These are phyloP conservation scores for Isotomurus palustris DNA, from an alignment of 2,888 invertebrate species.

Conservation along the genomic window DNA sequence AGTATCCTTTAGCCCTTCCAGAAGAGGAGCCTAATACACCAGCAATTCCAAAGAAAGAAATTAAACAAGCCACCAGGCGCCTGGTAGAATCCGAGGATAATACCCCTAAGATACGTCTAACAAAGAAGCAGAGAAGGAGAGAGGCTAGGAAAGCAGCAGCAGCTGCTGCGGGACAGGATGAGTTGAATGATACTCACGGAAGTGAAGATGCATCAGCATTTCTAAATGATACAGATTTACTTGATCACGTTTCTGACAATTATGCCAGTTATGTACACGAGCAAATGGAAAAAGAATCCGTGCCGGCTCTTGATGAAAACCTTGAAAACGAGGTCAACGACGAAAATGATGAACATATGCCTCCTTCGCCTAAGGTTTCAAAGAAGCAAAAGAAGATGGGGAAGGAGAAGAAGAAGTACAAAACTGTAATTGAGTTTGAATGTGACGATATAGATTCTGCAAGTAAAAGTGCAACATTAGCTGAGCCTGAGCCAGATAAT, in stretches of 20 bases:
- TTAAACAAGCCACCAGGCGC: constrained; percentile 32
- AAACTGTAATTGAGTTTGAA: constrained; percentile 28
- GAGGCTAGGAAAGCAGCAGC: constrained; percentile 6
- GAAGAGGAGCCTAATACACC: constrained; percentile 21
- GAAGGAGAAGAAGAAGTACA: constrained; percentile 16
- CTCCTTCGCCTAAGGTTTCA: constrained; percentile 29
- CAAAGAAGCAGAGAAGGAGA: constrained; percentile 27
- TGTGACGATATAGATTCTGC: constrained; percentile 13
- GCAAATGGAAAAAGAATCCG: constrained; percentile 15
- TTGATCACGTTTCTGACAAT: constrained; percentile 37
- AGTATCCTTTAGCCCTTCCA: constrained; percentile 61
- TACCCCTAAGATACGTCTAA: constrained; percentile 17
- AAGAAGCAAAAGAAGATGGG: constrained; percentile 35
- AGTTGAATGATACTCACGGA: constrained; percentile 16
- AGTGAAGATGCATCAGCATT: constrained; percentile 31
- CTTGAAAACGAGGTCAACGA: background rate
- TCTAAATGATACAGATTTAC: constrained; percentile 29
- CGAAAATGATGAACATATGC: constrained; percentile 17
- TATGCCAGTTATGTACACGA: constrained; percentile 39
- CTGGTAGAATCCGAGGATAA: constrained; percentile 25
- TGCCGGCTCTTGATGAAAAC: constrained; percentile 5
- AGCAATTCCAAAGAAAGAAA: constrained; percentile 30
- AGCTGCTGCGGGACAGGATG: background rate
- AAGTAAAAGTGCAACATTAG: too few species aligned
- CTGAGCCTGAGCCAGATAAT: too few species aligned